Base-by-base conservation (phyloP, 2,113 vertebrate genomes). In the Elanoides forficatus region DNA sequence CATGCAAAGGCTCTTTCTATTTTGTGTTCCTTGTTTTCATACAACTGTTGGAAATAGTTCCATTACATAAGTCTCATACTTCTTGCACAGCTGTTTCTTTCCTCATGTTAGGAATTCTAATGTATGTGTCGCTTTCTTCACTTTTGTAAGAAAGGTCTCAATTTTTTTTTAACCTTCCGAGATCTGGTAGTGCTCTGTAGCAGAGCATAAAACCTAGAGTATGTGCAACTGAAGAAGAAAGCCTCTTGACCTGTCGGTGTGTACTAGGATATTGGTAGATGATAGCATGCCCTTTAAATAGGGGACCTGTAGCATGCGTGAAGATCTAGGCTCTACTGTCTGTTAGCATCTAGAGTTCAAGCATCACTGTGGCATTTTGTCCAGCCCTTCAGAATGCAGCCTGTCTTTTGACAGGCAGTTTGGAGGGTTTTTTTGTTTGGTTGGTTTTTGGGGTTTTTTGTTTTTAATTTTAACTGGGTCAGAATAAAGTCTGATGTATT, bases 91-190 rank as follows among this genome's bases (percentile, higher is more conserved):
- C 36, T 68, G 0, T 68, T 94, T 81, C 15, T 84, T 81, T 81
- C 36, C 30, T 42, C 20, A 38, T 81, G 5, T 38, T 62, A 59
- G 52, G 26, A 74, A 67, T 71, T 81, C 50, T 79, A 1, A 30
- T 34, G 5, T 45, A 14, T 42, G 4, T 72, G 36, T 32, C 0
- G 0, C 9, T 73, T 80, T 20, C 14, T 76, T 93, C 8, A 12
- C 29, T 78, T 89, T 60, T 81, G 32, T 10, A 78, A n/a, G n/a
- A n/a, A 71, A 56, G 13, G 10, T 76, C 48, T 27, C 15, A 10
- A 0, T 38, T 52, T 52, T 52, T 52, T 67, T 26, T 53, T 70
- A 34, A n/a, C 29, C 2, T 5, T 85, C 26, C 68, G 34, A 75
- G 34, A 52, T 72, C 15, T 90, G 36, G 15, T 76, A 20, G 27